Base-by-base conservation (phyloP, 2,113 vertebrate species). In the Falco punctatus region DNA sequence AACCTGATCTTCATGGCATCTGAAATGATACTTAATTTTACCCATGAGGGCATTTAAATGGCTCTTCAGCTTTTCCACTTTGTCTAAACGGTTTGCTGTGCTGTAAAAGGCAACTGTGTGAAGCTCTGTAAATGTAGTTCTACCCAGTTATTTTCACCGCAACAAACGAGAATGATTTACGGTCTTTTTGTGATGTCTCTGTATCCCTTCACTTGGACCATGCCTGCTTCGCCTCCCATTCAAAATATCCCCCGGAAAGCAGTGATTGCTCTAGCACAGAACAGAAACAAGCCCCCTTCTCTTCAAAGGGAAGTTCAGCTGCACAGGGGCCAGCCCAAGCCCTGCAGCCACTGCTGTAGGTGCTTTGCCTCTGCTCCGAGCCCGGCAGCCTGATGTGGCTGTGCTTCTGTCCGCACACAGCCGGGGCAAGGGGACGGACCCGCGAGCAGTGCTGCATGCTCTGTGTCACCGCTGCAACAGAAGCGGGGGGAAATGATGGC, bases 271-370 rank as follows among this genome's bases (percentile, higher is more conserved):
- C 19, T 5, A 40, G 82, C 27, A 46, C 7, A 28, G 11, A 5
- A 2, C 2, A 52, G 48, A 52, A 67, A 78, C 0, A 0, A 81
- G 10, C 3, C 16, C 33, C 18, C 23, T 62, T 62, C 51, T 30
- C 59, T 22, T 22, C n/a, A 30, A 38, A 73, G 30, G 42, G 40
- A 32, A 52, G 12, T 13, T 42, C 20, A 48, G 33, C 18, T 24
- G 21, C 2, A 1, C 3, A 2, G 57, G 28, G 51, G 33, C 51
- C 64, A 81, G 42, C 35, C 26, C 28, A 20, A 58, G n/a, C 22
- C n/a, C 52, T 70, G 72, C 2, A 40, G 64, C n/a, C 5, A 1
- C 44, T 32, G 12, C 0, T 26, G 23, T 3, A n/a, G 69, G 1
- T 42, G 42, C 17, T 64, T 64, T 85, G 57, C 11, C 86, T 46